phyloP scores from a whole-genome alignment of 2,113 vertebrate genomes.

The Megalops atlanticus region DNA sequence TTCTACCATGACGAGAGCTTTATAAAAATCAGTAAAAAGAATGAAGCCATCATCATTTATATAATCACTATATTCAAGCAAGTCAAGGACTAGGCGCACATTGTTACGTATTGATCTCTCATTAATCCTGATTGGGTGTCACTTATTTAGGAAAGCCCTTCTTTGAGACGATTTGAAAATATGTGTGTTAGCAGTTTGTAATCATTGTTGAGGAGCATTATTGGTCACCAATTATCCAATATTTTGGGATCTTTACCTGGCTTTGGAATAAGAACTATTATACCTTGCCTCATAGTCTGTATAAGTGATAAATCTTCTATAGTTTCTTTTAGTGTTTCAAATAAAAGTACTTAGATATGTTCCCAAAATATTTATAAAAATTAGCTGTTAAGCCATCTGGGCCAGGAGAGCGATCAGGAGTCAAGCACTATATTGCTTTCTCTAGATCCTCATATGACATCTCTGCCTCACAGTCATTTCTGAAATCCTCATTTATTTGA shows the following conservation, averaged over 20 bases:
- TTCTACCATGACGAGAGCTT: too few species aligned
- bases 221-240: background rate
- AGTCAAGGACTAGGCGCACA: background rate
- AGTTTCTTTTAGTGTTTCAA: background rate
- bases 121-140: background rate
- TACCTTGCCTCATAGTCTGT: background rate
- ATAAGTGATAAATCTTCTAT: background rate
- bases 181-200: conserved; percentile 9
- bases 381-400: background rate
- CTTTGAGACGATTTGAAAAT: background rate
- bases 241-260: conserved; percentile 2
- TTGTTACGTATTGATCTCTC: conserved; percentile 1
- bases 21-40: too few species aligned
- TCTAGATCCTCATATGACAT: background rate
- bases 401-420: background rate
- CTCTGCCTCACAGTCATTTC: background rate
- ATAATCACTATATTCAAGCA: background rate
- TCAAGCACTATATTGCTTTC: background rate
- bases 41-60: background rate
- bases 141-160: background rate
- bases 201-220: conserved; percentile 5
- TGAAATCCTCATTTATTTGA: background rate
- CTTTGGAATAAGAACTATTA: conserved; percentile 15
- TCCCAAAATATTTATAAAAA: background rate
- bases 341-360: background rate